phyloP scores from a whole-genome alignment of 2,797 vertebrate species.

The Clarias laeviceps region DNA sequence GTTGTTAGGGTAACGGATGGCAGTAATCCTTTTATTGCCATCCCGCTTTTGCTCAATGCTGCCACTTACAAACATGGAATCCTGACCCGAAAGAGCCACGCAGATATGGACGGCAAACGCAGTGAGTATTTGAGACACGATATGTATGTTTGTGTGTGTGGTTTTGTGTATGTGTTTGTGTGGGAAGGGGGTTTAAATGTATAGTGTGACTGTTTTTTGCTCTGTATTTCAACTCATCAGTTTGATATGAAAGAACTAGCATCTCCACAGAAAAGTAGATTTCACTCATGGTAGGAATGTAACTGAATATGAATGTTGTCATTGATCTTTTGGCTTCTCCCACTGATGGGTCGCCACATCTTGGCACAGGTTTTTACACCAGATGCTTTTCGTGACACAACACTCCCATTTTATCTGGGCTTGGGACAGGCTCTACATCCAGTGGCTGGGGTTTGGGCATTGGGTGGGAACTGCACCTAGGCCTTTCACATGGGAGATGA shows the following conservation, averaged over 20 bases:
- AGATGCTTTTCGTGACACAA: too few species aligned
- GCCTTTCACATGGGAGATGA: too few species aligned
- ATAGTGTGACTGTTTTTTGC: neutral
- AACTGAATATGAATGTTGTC: neutral
- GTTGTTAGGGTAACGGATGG: constrained; percentile 91
- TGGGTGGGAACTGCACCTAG: too few species aligned
- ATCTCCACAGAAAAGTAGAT: neutral
- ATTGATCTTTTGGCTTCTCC: too few species aligned
- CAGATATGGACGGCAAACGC: constrained; percentile 96
- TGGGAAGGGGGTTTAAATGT: neutral
- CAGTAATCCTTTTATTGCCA: constrained; percentile 94
- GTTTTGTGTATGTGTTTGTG: neutral
- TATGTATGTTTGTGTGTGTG: neutral
- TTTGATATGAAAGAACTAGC: neutral
- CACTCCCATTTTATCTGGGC: too few species aligned
- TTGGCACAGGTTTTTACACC: too few species aligned
- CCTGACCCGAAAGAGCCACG: constrained; percentile 91
- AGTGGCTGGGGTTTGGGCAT: too few species aligned
- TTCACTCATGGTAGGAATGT: neutral
- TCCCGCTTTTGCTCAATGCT: constrained; percentile 89
- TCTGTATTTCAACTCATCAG: neutral
- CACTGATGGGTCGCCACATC: too few species aligned
- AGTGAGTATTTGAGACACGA: constrained; percentile 75
- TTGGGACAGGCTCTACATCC: too few species aligned
- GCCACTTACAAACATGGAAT: constrained; percentile 95